phyloP scores from a whole-genome alignment of 2,888 invertebrate genomes.

The Stramonita haemastoma region DNA sequence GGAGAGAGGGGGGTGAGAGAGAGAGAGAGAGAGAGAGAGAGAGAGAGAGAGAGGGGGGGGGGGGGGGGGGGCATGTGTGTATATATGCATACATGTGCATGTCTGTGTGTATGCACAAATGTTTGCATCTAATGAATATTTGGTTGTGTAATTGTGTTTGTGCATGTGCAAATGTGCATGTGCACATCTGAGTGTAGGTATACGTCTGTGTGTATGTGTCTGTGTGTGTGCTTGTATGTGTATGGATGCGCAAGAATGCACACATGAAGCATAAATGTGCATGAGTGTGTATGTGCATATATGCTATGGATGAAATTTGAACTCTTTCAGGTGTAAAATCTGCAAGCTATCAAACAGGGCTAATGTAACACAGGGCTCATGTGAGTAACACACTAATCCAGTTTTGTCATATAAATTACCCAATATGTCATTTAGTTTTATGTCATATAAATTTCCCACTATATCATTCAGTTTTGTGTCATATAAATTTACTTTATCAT shows the following conservation, averaged over 20 bases:
- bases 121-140: not conserved
- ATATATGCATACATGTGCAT: not conserved
- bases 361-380: not conserved
- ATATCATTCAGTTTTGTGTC: no score
- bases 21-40: no score
- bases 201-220: not conserved
- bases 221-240: not conserved
- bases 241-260: no score
- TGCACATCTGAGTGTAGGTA: no score
- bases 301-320: not conserved
- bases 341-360: not conserved
- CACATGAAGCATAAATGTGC: not conserved
- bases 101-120: not conserved
- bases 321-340: no score
- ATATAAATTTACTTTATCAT: no score
- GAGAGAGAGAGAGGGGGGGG: no score
- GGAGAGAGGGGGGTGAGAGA: no score
- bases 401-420: not conserved
- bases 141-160: not conserved
- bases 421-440: no score
- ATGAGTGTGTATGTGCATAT: not conserved
- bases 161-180: not conserved
- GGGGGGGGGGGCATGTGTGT: no score
- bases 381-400: not conserved
- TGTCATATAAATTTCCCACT: no score